phyloP scores from a whole-genome alignment of 2,113 vertebrate genomes.

The Symphodus melops region DNA sequence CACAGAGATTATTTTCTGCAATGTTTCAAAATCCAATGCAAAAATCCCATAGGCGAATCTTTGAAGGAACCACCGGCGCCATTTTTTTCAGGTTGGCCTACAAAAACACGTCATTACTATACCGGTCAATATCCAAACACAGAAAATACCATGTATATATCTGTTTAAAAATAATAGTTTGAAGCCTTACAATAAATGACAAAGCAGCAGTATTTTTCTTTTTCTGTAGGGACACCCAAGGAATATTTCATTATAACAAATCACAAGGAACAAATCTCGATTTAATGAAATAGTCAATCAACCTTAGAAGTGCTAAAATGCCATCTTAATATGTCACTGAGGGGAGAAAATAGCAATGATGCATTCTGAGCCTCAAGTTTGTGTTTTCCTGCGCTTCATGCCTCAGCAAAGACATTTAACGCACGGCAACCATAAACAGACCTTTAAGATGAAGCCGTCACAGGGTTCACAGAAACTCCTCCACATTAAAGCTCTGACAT shows the following conservation, averaged over 20 bases:
- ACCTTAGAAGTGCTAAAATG: slow-evolving; percentile 63
- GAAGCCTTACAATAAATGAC: background rate
- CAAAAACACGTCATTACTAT: too few relatives aligned
- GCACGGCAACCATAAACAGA: slow-evolving; percentile 46
- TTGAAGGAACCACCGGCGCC: too few relatives aligned
- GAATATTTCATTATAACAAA: slow-evolving; percentile 48
- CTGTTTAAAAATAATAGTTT: too few relatives aligned
- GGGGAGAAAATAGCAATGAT: slow-evolving; percentile 47
- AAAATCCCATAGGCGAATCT: too few relatives aligned
- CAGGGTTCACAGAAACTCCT: slow-evolving; percentile 37
- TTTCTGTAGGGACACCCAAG: slow-evolving; percentile 15
- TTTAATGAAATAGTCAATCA: slow-evolving; percentile 66
- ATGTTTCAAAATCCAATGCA: too few relatives aligned
- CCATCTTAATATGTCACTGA: slow-evolving; percentile 61
- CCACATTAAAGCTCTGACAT: slow-evolving; percentile 39
- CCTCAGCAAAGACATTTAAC: slow-evolving; percentile 62
- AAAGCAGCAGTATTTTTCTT: background rate
- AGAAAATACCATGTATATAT: background rate
- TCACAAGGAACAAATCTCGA: slow-evolving; percentile 68
- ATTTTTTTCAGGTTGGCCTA: too few relatives aligned
- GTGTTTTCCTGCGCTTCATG: slow-evolving; percentile 57
- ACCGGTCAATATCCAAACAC: too few relatives aligned
- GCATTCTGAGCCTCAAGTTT: slow-evolving; percentile 50
- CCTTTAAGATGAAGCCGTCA: slow-evolving; percentile 47
- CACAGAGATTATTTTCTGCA: too few relatives aligned